These are phyloP conservation scores for Fopius arisanus DNA, from an alignment of 1,140 invertebrate species.

Conservation along the genomic window DNA sequence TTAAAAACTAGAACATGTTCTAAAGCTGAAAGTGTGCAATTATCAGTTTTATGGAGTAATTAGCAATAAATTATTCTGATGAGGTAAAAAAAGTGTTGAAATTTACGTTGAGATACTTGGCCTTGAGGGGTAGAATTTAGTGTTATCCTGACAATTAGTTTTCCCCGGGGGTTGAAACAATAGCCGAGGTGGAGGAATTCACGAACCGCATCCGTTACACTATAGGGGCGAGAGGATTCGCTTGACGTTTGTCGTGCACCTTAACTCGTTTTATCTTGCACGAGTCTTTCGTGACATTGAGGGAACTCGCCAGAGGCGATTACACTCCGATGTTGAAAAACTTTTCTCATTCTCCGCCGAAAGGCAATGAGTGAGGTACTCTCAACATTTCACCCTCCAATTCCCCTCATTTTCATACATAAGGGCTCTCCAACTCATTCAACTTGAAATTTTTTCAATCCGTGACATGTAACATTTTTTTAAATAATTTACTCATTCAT, in stretches of 20 bases:
- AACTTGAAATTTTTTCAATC: background rate
- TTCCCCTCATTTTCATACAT: background rate
- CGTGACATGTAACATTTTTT: background rate
- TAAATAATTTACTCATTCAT: too few species aligned
- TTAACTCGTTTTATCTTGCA: constrained; percentile 7
- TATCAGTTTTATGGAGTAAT: background rate
- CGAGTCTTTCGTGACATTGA: background rate
- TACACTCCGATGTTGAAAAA: background rate
- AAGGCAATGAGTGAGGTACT: background rate
- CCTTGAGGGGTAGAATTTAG: background rate
- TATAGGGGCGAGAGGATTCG: background rate
- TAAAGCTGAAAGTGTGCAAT: too few species aligned
- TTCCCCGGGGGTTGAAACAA: background rate
- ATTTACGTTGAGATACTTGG: background rate
- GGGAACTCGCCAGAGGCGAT: background rate
- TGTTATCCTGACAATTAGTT: background rate
- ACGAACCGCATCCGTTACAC: background rate
- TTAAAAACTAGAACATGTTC: too few species aligned
- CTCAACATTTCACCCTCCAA: background rate
- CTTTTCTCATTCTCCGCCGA: constrained; percentile 3
- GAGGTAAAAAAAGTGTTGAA: background rate
- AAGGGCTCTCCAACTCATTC: background rate
- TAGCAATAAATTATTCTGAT: background rate
- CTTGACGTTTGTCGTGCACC: background rate
- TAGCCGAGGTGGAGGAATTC: background rate